phyloP scores from a whole-genome alignment of 1,140 invertebrate species.

The Leptopilina boulardi region DNA sequence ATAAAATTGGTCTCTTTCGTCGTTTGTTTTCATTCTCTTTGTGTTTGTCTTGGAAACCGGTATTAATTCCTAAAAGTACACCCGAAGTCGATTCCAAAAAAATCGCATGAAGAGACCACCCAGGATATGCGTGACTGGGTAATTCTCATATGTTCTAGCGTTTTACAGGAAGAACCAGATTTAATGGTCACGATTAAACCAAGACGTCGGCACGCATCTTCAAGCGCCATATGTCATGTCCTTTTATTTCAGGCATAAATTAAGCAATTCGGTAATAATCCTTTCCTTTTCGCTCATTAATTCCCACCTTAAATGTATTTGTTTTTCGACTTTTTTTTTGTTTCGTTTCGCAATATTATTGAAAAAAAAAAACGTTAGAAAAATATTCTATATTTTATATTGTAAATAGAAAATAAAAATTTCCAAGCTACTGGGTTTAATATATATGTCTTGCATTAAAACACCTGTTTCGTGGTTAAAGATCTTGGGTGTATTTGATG shows the following conservation, averaged over 20 bases:
- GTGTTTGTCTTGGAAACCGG: conserved; percentile 33
- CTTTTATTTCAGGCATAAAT: conserved; percentile 43
- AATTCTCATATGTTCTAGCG: conserved; percentile 28
- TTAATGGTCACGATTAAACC: conserved; percentile 41
- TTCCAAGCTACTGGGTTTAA: not conserved
- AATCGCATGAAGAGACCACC: conserved; percentile 18
- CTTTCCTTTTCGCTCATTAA: not conserved
- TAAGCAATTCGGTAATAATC: conserved; percentile 17
- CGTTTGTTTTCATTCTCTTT: conserved; percentile 36
- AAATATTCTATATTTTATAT: too few relatives aligned
- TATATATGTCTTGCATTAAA: not conserved
- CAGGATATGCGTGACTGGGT: conserved; percentile 28
- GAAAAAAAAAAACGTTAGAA: too few relatives aligned
- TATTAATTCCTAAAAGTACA: conserved; percentile 29
- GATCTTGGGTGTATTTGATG: not conserved
- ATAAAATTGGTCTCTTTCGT: conserved; percentile 16
- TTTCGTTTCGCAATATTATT: too few relatives aligned
- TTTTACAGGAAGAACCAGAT: conserved; percentile 31
- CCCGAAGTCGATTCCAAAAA: not conserved
- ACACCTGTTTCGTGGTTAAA: conserved; percentile 6
- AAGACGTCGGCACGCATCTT: conserved; percentile 40
- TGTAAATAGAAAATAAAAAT: not conserved
- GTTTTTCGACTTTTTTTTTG: not conserved
- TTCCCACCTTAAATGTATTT: conserved; percentile 13
- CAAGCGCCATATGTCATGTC: conserved; percentile 34